Percentiles rank a stretch among this genome's conserved stretches.
These are phyloP conservation scores for Melopsittacus undulatus DNA, from an alignment of 2,797 vertebrate species.

Conservation along the genomic window DNA sequence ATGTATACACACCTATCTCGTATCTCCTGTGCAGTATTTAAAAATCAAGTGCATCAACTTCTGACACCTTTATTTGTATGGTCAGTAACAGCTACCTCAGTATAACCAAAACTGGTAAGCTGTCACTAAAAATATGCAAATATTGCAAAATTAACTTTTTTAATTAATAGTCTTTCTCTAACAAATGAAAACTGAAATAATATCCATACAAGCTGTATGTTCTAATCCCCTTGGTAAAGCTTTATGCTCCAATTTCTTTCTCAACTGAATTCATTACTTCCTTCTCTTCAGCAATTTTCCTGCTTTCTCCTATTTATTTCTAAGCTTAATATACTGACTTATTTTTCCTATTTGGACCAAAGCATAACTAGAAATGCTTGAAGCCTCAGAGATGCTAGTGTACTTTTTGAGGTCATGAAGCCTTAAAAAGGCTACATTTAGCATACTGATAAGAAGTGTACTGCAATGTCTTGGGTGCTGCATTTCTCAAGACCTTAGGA, in stretches of 20 bases:
- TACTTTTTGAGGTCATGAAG: conserved; percentile 3
- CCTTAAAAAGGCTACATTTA: not conserved
- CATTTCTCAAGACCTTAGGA: not conserved
- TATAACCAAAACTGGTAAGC: not conserved
- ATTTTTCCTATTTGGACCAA: not conserved
- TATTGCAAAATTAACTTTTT: not conserved
- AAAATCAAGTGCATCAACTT: not conserved
- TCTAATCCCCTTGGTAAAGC: not conserved
- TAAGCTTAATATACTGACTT: not conserved
- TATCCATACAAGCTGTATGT: not conserved
- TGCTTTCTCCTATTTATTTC: not conserved
- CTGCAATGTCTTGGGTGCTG: not conserved
- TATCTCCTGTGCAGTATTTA: not conserved
- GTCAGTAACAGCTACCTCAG: not conserved
- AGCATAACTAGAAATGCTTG: not conserved
- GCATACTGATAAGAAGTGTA: not conserved
- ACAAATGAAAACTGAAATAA: not conserved
- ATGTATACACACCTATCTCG: rapidly evolving
- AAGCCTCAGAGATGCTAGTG: not conserved
- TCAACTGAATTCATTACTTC: not conserved
- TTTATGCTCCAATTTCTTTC: not conserved
- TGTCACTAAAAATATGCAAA: not conserved
- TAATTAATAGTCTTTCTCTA: not conserved
- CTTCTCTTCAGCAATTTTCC: not conserved
- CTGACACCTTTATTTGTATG: not conserved